Evolutionary conservation across 2,888 invertebrate genomes (phyloP).

Genomic region (Frankliniella intonsa): DNA sequence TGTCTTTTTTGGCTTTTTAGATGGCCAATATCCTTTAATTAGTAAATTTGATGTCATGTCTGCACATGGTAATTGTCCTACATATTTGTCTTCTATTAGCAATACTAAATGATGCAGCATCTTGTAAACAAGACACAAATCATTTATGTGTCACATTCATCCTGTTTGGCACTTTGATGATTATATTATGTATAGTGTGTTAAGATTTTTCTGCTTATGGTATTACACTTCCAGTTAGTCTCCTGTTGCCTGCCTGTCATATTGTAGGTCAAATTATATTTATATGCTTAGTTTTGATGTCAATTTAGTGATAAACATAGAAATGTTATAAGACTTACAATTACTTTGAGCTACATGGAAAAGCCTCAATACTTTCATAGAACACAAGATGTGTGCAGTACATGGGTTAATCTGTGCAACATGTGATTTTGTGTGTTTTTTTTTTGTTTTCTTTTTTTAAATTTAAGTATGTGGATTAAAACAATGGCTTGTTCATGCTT

Average conservation of each 20-base stretch:
- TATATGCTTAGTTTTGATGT: neutral
- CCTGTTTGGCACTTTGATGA: neutral
- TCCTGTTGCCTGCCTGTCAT: neutral
- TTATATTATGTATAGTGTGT: neutral
- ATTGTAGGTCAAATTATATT: neutral
- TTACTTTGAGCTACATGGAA: neutral
- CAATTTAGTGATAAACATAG: neutral
- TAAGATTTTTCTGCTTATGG: neutral
- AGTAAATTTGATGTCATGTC: neutral
- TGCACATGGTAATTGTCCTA: neutral
- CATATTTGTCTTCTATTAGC: neutral
- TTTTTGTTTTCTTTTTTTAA: no score
- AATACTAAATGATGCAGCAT: conserved; percentile 18
- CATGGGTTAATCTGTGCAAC: neutral
- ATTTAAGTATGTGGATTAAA: neutral
- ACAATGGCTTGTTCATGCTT: neutral
- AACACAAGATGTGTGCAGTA: neutral
- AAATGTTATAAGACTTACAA: neutral
- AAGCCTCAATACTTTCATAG: neutral
- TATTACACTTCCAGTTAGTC: neutral
- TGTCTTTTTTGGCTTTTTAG: neutral
- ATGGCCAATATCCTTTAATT: neutral
- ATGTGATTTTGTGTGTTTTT: neutral
- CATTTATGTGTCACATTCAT: neutral
- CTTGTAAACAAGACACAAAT: neutral